These are phyloP conservation scores for Noctua comes DNA, from an alignment of 2,888 invertebrate species.

Conservation along the genomic window DNA sequence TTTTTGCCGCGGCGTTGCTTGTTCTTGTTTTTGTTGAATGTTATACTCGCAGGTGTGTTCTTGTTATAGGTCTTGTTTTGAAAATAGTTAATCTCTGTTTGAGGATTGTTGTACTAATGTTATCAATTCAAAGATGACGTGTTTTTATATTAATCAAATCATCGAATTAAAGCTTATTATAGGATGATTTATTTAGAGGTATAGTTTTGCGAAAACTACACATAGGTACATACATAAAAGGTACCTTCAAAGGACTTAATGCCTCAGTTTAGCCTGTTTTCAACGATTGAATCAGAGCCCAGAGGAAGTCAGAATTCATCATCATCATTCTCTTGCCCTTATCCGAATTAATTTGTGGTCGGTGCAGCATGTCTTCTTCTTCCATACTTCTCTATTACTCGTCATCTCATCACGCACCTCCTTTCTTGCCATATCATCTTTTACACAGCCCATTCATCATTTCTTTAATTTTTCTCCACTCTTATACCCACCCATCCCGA, in stretches of 20 bases:
- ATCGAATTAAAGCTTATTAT: background rate
- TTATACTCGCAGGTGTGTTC: slow-evolving; percentile 11
- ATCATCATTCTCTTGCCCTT: too few species aligned
- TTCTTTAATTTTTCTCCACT: too few species aligned
- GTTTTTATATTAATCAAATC: background rate
- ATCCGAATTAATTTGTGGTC: too few species aligned
- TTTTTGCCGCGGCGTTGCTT: slow-evolving; percentile 46
- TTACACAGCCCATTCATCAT: too few species aligned
- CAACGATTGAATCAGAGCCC: background rate
- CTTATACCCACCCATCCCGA: too few species aligned
- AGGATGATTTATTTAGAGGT: background rate
- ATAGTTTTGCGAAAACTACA: background rate
- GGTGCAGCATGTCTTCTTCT: too few species aligned
- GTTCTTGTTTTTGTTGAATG: slow-evolving; percentile 19
- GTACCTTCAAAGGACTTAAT: background rate
- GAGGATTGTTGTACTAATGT: background rate
- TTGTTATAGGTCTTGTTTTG: background rate
- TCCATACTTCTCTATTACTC: too few species aligned
- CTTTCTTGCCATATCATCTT: too few species aligned
- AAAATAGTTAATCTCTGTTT: slow-evolving; percentile 15
- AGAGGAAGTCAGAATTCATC: background rate
- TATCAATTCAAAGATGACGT: background rate
- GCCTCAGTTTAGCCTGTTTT: background rate
- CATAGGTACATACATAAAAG: background rate
- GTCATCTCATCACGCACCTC: too few species aligned